Base-by-base conservation (phyloP, 2,797 vertebrate genomes). In the Peromyscus nudipes region DNA sequence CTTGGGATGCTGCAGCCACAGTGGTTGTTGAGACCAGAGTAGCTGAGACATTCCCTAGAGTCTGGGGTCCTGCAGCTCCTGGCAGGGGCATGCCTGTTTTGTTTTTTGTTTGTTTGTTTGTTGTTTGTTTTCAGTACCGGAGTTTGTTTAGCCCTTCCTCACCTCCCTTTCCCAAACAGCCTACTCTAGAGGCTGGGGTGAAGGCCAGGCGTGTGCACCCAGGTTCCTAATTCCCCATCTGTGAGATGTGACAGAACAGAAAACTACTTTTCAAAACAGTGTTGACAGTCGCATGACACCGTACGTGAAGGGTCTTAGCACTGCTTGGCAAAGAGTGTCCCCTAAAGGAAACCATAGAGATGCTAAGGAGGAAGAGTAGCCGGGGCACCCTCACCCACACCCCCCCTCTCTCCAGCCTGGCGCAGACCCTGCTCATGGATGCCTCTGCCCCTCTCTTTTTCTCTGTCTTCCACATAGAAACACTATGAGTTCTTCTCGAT, bases 401-500 rank as follows among this genome's bases (percentile, higher is more conserved):
- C 60, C 7, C 7, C 46, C 19, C 6, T 64, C n/a, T 62, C 60
- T 55, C 71, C 0, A 11, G 27, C 67, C 67, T 64, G 11, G 1
- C 40, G 6, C 25, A 17, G 82, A 82, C 65, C 43, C 57, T 1
- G 0, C 49, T 85, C 25, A 49, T 87, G 96, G 76, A 97, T 60
- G 46, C 84, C 31, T 88, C 67, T n/a, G 57, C 1, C 57, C 34
- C 76, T 90, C 75, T 96, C 80, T 94, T 89, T 96, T 89, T 96
- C 92, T 96, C 81, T 79, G 34, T 96, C 81, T 97, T 83, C 83
- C 69, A 69, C 92, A 73, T 92, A 98, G 98, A 84, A 81, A 89
- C 95, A 98, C 89, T 97, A 96, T 86, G 96, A 97, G 90, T 69
- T 98, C 52, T 98, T 98, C 97, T 95, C 76, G 55, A 92, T 69